Conservation (phyloP, 2,113 vertebrate genomes). For the Tretioscincus oriximinensis region DNA sequence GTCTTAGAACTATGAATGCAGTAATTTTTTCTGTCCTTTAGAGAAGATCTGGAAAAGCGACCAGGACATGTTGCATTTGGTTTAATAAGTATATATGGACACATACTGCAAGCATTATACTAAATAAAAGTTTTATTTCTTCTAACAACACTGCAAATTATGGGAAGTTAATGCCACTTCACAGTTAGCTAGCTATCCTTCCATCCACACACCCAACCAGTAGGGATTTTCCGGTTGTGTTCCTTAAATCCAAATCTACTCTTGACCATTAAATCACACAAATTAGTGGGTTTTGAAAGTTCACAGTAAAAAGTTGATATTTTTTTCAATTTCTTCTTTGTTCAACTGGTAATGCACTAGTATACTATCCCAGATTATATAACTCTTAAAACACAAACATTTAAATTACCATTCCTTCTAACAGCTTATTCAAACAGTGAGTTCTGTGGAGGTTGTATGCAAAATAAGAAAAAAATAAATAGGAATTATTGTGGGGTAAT, state of each 20-base stretch:
- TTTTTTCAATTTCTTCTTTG: not conserved
- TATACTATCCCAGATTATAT: not conserved
- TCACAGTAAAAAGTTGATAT: not conserved
- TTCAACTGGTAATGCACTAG: too few relatives aligned
- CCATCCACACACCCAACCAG: too few relatives aligned
- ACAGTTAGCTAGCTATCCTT: not conserved
- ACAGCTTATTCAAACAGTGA: too few relatives aligned
- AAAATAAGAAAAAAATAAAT: too few relatives aligned
- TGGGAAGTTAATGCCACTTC: not conserved
- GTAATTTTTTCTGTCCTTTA: not conserved
- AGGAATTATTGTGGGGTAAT: too few relatives aligned
- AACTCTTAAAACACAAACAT: not conserved
- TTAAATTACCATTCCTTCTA: too few relatives aligned
- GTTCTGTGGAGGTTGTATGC: too few relatives aligned
- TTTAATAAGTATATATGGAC: not conserved
- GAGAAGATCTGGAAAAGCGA: rapidly evolving
- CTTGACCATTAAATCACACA: not conserved
- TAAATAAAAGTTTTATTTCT: not conserved
- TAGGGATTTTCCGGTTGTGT: not conserved
- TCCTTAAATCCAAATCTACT: not conserved
- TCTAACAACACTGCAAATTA: not conserved
- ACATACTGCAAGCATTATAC: not conserved
- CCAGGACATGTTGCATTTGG: not conserved
- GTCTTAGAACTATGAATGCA: not conserved
- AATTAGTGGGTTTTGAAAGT: not conserved